These are phyloP conservation scores for Teleogryllus occipitalis DNA, from an alignment of 1,140 invertebrate genomes.

Conservation along the genomic window DNA sequence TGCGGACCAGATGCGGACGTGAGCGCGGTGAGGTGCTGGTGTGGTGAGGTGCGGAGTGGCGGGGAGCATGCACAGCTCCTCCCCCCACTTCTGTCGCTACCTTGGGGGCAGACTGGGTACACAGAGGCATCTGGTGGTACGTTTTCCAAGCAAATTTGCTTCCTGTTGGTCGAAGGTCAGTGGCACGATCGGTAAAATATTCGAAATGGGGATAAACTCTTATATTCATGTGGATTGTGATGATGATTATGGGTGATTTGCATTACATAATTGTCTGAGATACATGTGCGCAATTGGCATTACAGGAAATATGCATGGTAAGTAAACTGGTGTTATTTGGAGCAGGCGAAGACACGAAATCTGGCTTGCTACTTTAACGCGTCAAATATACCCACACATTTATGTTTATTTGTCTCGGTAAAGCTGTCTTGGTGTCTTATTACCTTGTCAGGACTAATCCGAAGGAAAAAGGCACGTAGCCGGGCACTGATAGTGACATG, in stretches of 20 bases:
- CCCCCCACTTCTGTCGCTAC: background rate
- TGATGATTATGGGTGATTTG: constrained; percentile 18
- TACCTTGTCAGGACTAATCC: background rate
- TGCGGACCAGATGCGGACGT: too few species aligned
- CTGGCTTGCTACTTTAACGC: constrained; percentile 9
- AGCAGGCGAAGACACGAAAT: background rate
- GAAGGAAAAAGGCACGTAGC: background rate
- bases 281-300: background rate
- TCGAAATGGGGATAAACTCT: constrained; percentile 20
- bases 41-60: too few species aligned
- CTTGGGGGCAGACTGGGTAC: background rate
- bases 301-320: constrained; percentile 3
- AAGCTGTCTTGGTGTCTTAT: background rate
- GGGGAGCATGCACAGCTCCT: background rate
- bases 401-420: background rate
- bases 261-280: background rate
- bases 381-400: background rate
- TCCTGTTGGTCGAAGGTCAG: constrained; percentile 24
- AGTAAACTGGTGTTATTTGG: background rate
- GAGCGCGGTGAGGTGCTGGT: too few species aligned
- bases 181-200: constrained; percentile 22
- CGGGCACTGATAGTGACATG: background rate
- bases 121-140: constrained; percentile 18
- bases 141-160: constrained; percentile 16
- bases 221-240: constrained; percentile 18